Conservation (phyloP, 2,113 vertebrate genomes). For the Myotis yumanensis region DNA sequence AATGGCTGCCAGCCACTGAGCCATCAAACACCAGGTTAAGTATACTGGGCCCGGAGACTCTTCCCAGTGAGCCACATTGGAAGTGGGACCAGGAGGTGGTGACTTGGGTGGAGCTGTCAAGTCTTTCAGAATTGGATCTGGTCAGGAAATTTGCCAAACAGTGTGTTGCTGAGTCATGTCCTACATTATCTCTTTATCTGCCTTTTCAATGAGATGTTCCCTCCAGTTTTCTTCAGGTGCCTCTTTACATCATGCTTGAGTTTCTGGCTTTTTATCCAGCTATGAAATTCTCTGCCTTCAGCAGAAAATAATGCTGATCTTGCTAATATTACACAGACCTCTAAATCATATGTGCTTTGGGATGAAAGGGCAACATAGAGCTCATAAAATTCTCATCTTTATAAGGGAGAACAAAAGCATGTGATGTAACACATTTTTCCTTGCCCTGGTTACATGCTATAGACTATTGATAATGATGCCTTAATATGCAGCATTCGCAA, state of each 20-base stretch:
- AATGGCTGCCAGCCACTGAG: neutral
- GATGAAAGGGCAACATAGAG: neutral
- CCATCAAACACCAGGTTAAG: neutral
- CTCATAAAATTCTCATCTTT: conserved; percentile 60
- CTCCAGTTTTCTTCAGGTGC: neutral
- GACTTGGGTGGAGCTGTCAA: neutral
- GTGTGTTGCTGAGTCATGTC: neutral
- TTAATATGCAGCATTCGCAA: neutral
- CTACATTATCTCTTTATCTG: neutral
- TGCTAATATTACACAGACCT: neutral
- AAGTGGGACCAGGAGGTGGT: neutral
- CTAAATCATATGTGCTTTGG: neutral
- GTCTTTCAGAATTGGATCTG: neutral
- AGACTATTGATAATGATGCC: neutral
- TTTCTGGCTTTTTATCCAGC: neutral
- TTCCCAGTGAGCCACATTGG: neutral
- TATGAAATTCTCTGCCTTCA: neutral
- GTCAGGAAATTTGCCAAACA: neutral
- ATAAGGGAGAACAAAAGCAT: conserved; percentile 38
- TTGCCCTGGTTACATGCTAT: neutral
- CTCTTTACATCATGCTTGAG: neutral
- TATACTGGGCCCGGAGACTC: neutral
- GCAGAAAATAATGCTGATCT: neutral
- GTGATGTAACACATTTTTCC: neutral
- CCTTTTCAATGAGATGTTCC: neutral